Evolutionary conservation across 1,140 invertebrate genomes (phyloP), one percentile per base, ranked within the genome.

Genomic region (Phocides pigmalion): DNA sequence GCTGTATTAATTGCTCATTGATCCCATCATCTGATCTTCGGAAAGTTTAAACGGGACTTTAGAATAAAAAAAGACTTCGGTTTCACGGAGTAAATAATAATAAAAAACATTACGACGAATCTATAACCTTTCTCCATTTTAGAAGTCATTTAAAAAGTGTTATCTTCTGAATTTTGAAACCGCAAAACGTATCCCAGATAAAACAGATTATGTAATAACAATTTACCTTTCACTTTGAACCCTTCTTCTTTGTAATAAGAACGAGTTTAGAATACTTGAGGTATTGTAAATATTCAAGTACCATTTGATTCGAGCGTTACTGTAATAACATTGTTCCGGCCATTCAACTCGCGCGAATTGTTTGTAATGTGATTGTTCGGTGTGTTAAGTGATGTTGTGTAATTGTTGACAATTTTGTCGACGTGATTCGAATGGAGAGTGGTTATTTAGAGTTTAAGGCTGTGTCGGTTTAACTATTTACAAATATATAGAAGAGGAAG

Each of bases 261-360:
- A 32, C 35, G 16, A 19, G n/a, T 20, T 53, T 39, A 20, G 32
- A 53, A 20, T 53, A 15, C 16, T 39, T 12, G 17, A 8, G 16
- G 6, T 4, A 53, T 5, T 19, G 32, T 35, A 53, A 53, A 53
- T 51, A 37, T 37, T 51, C 49, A n/a, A 51, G 49, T 51, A 35
- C 9, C 32, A 37, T 53, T 53, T 37, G 49, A 53, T 19, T 53
- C 49, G 49, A 37, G 16, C 22, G 25, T 49, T 51, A 51, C 49
- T 35, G 49, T 53, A 37, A 53, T 53, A 53, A 37, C 28, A 37
- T 37, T 37, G 49, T 53, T 53, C 32, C 32, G 28, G 49, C 6
- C 49, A 12, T 37, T 19, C 32, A 53, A 16, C 49, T 35, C 15
- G 15, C 15, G 15, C 25, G 49, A 51, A 53, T 37, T 37, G 49